Evolutionary conservation across 2,797 vertebrate genomes (phyloP).

Genomic region (Eulemur rubriventer): DNA sequence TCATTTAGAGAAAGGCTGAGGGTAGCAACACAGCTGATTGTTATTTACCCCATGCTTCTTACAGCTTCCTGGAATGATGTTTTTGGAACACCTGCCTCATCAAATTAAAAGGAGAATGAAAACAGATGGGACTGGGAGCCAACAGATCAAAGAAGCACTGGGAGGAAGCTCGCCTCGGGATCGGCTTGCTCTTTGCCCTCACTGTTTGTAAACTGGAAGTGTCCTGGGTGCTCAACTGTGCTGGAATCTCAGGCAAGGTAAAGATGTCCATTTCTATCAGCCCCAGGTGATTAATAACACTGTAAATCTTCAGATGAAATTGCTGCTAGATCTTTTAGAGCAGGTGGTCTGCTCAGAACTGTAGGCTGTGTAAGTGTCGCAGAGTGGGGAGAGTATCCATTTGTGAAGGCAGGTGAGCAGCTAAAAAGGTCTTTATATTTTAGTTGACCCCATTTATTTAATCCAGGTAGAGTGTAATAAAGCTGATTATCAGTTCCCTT

Average conservation of each 20-base stretch:
- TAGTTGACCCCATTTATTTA: background rate
- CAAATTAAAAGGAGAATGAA: constrained; percentile 14
- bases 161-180: background rate
- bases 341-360: background rate
- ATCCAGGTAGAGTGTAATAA: background rate
- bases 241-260: background rate
- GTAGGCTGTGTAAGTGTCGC: background rate
- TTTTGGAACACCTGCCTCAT: constrained; percentile 13
- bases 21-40: background rate
- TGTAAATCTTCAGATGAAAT: constrained; percentile 18
- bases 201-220: background rate
- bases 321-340: background rate
- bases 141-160: background rate
- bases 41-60: background rate
- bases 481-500: background rate
- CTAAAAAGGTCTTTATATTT: background rate
- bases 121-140: background rate
- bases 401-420: background rate
- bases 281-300: background rate
- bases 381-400: background rate
- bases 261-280: background rate
- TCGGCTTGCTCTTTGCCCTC: background rate
- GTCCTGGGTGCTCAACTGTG: background rate
- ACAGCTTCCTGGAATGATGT: background rate
- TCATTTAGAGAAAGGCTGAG: background rate